Conservation (phyloP, 2,113 vertebrate species). For the Hippocampus mohnikei region DNA sequence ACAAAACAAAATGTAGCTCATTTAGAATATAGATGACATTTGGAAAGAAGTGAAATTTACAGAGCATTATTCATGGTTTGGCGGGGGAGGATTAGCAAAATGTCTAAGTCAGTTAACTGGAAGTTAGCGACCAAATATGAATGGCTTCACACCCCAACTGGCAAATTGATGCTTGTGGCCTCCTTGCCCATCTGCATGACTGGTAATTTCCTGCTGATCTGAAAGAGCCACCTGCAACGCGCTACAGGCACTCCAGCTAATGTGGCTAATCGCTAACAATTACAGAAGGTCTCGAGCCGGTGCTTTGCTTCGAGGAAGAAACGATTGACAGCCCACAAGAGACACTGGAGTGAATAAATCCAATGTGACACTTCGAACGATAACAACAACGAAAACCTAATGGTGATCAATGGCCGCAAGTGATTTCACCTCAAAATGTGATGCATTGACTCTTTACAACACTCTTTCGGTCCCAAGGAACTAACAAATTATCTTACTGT, state of each 20-base stretch:
- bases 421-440: background rate
- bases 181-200: slow-evolving; percentile 32
- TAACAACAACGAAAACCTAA: background rate
- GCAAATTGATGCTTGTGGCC: slow-evolving; percentile 17
- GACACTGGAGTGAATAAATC: background rate
- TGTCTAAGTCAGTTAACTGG: background rate
- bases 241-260: slow-evolving; percentile 17
- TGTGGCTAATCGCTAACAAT: slow-evolving; percentile 37
- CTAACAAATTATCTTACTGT: slow-evolving; percentile 9
- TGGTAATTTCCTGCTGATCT: slow-evolving; percentile 33
- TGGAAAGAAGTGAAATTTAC: too few relatives aligned
- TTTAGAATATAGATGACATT: too few relatives aligned
- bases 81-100: background rate
- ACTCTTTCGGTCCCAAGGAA: background rate
- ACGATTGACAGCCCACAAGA: background rate
- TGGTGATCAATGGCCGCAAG: background rate
- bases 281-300: slow-evolving; percentile 20
- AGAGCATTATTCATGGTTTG: too few relatives aligned
- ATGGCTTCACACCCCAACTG: background rate
- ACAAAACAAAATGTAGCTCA: too few relatives aligned
- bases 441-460: background rate
- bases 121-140: background rate
- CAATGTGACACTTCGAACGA: background rate
- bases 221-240: slow-evolving; percentile 37
- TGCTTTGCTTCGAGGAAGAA: background rate